phyloP scores from a whole-genome alignment of 2,113 vertebrate species.

The Colistium nudipinnis region DNA sequence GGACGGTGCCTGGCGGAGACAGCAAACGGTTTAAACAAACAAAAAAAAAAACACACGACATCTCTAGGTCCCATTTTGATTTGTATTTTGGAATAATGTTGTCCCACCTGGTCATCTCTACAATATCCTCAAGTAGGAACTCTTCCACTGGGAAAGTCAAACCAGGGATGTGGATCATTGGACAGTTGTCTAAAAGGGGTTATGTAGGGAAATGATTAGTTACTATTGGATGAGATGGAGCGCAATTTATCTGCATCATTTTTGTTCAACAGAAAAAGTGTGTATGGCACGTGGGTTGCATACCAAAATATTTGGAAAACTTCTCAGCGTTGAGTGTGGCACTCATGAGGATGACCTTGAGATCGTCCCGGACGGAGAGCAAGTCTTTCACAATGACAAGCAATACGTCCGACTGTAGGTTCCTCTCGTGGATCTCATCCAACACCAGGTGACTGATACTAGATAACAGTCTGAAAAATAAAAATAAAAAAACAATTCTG shows the following conservation, averaged over 20 bases:
- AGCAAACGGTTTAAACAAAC: background rate
- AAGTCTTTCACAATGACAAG: conserved; percentile 93
- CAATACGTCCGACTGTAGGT: conserved; percentile 95
- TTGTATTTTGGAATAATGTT: background rate
- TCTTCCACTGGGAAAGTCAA: conserved; percentile 95
- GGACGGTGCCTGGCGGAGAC: conserved; percentile 83
- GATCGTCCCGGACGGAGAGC: conserved; percentile 83
- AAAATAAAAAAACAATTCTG: background rate
- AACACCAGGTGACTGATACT: conserved; percentile 93
- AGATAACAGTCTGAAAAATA: conserved; percentile 82
- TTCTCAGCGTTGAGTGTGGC: conserved; percentile 97
- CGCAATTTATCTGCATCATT: background rate
- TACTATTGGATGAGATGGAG: background rate
- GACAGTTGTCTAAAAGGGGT: conserved; percentile 84
- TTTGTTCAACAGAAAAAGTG: background rate
- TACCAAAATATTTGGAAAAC: conserved; percentile 96
- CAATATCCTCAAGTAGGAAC: conserved; percentile 92
- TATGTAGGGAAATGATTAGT: background rate
- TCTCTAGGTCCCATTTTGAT: background rate
- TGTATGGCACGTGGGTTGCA: conserved; percentile 12
- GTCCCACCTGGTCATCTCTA: conserved; percentile 89
- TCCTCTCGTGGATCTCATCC: conserved; percentile 97
- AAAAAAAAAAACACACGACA: background rate
- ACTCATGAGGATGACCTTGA: conserved; percentile 96
- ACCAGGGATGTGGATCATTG: conserved; percentile 96